Evolutionary conservation across 2,113 vertebrate species (phyloP), one percentile per base, ranked within the genome.

Genomic region (Rhagologus leucostigma): DNA sequence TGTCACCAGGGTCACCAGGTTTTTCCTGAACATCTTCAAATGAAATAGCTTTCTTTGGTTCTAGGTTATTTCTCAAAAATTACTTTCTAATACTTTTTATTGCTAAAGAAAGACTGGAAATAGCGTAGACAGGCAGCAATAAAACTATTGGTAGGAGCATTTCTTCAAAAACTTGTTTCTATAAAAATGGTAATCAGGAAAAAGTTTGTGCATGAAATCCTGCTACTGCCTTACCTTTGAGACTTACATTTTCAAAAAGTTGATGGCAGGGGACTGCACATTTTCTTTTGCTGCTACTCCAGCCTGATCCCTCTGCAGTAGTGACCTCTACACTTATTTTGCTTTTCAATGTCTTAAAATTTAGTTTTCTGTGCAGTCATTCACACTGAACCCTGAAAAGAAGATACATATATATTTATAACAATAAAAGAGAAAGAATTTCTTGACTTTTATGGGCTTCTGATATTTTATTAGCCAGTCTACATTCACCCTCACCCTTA

Each of bases 381-480:
- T 94, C 86, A 81, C 30, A 42, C 44, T 74, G 78, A 87, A 90
- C 37, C 30, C 55, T 91, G 57, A 77, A 74, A 93, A 93, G 65
- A 84, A 87, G 49, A 76, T 84, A 95, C 69, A 47, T 84, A 78
- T 84, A 80, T 95, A 93, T 92, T 95, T 94, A 91, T 86, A 94
- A 84, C 26, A 21, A 93, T 81, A 86, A 94, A 96, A 88, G 60
- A 71, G 60, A 67, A 87, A 82, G 69, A 82, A 79, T 91, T 95
- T 79, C 42, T 93, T 94, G 65, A 76, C 65, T 95, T 76, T 86
- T 93, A 60, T 37, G n/a, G 50, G 30, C 76, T 91, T 96, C 77
- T 94, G 87, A 94, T 92, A 96, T 95, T 95, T 87, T 95, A 87
- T 91, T 85, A 90, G 69, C 44, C 69, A 90, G 95, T 67, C 68